Evolutionary conservation across 1,140 invertebrate species (phyloP), one percentile per base, ranked within the genome.

Genomic region (Drosophila triauraria): DNA sequence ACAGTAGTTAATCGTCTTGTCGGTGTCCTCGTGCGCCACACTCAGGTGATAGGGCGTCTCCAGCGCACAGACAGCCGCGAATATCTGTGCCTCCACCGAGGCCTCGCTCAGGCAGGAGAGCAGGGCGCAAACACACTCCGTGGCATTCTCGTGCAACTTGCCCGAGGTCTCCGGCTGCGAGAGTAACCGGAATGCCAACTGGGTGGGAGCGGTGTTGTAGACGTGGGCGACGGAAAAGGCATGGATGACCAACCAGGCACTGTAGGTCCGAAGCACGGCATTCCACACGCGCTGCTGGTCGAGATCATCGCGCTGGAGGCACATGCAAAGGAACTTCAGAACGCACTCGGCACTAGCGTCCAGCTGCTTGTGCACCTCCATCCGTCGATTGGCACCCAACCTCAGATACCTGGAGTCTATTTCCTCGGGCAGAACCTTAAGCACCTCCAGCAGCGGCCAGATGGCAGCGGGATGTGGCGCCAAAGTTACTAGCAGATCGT

Each of bases 401-500:
- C 97, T 96, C 30, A 99, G 93, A 77, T 95, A 96, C 82, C 96
- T 93, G 12, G 96, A 97, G 87, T 96, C 96, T 40, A 99, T 96
- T 95, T 99, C 99, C 95, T 99, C 98, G n/a, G 98, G 98, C 80
- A 99, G 94, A 9, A 99, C 96, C 44, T 96, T 98, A 44, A 99
- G 94, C 67, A 99, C 96, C 95, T 99, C 98, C 79, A 99, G 92
- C 30, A 99, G 93, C 32, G 97, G 96, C 95, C 95, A 97, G 60
- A 96, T 92, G 92, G 95, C 96, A 68, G 93, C 94, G 17, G 93
- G 93, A 44, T 94, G 94, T 72, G 94, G 94, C 25, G 96, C 95
- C 85, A 96, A 95, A 78, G 94, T 94, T 81, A 96, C 95, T 51
- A 99, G 95, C 58, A 99, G 93, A 93, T 99, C 97, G 79, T 95